Evolutionary conservation across 2,888 invertebrate species (phyloP), one percentile per base, ranked within the genome.

Genomic region (Drosophila villosipedis): DNA sequence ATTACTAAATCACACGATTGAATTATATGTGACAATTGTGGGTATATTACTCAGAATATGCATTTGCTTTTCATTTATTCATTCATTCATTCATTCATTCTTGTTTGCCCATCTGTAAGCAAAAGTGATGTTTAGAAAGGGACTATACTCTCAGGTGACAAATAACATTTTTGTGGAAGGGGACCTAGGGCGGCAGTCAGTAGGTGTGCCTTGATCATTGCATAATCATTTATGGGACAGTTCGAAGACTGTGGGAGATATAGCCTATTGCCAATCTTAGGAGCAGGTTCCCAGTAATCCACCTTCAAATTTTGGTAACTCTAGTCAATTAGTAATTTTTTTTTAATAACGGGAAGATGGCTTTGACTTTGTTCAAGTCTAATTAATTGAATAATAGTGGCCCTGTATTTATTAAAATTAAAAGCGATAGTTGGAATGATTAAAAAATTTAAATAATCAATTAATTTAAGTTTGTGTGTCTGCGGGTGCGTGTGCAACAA

Each of bases 1-100:
- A 12, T 43, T 43, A 43, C 43, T 22, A 55, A 33, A 70, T 59
- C 61, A 59, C 39, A 58, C 39, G 33, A 35, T 39, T 50, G 50
- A 52, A 58, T 75, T 68, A 28, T 22, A 43, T 22, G 22, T 41
- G 47, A 47, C 47, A 9, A 47, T 43, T 43, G 43, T 22, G 43
- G 10, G n/a, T n/a, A 2, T 47, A 16, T 16, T 9, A 47, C 25
- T 25, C 16, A 16, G 22, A 9, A 47, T 7, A 2, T 47, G 25
- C 47, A 16, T 19, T 50, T 19, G 28, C 5, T 10, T 28, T 50
- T 16, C 14, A 47, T 12, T 41, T n/a, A 22, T 5, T 41, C 12
- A 12, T 12, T 41, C 41, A 22, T 12, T 5, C 43, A n/a, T n/a
- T 41, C n/a, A 10, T 10, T 41, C 41, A 22, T 12, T 5, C 43